Evolutionary conservation across 2,113 vertebrate species (phyloP).

Genomic region (Datnioides undecimradiatus): DNA sequence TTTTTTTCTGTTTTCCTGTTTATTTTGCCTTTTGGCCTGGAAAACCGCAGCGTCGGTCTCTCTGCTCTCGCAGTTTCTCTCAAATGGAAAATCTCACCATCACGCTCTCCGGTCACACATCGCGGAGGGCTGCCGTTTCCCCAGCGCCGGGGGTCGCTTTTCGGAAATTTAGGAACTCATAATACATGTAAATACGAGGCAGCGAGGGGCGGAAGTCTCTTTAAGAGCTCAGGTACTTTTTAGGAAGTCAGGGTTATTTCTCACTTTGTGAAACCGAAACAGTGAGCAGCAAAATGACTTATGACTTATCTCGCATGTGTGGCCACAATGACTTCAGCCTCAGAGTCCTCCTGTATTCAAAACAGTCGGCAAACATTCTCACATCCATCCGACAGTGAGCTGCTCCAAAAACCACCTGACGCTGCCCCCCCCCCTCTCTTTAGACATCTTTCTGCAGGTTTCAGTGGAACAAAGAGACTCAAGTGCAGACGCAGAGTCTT

Average conservation of each 20-base stretch:
- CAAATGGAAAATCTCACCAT: slow-evolving; percentile 48
- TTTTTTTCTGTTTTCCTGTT: neutral
- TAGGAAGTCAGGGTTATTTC: neutral
- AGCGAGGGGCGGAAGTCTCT: neutral
- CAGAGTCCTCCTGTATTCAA: neutral
- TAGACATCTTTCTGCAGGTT: neutral
- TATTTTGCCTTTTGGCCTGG: slow-evolving; percentile 21
- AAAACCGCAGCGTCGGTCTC: slow-evolving; percentile 8
- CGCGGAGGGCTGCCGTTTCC: slow-evolving; percentile 6
- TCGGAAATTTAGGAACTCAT: slow-evolving; percentile 1
- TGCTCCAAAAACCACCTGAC: neutral
- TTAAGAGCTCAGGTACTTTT: neutral
- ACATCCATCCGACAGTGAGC: neutral
- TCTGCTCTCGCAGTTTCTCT: slow-evolving; percentile 14
- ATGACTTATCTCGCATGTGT: neutral
- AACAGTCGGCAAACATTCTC: neutral
- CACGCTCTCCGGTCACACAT: slow-evolving; percentile 5
- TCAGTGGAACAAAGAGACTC: neutral
- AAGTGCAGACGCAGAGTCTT: neutral
- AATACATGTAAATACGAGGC: neutral
- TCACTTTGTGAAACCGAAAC: neutral
- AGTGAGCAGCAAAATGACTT: neutral
- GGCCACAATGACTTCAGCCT: neutral
- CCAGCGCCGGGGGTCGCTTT: too few species aligned
- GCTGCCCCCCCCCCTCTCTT: neutral